Evolutionary conservation across 2,113 vertebrate species (phyloP), one percentile per base, ranked within the genome.

Genomic region (Heliornis fulica): DNA sequence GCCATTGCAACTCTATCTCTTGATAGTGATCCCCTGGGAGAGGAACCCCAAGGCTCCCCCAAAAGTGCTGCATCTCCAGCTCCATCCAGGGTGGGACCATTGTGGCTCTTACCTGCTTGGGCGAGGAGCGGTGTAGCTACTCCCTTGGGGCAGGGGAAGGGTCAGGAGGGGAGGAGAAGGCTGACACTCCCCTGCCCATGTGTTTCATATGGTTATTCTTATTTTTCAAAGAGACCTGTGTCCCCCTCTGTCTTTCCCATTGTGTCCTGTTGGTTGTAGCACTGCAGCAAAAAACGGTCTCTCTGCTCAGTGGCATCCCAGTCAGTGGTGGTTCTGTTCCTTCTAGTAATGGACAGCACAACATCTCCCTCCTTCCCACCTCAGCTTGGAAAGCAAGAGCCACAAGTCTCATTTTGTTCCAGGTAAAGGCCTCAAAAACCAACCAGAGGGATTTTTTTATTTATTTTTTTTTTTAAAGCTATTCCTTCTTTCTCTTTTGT

Each of bases 161-260:
- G 87, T 95, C 76, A 63, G 75, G 89, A 94, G 72, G 65, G 91
- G 91, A 87, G 12, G 32, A 79, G 68, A 59, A 89, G 69, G 56
- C 78, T 13, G 0, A 57, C 0, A 1, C 41, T 97, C 75, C 87
- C 70, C 75, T 54, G 66, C 78, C 89, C 56, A 8, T 29, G 54
- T 91, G 93, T 96, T 96, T 83, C 95, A 59, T 95, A 93, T 7
- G 81, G 66, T 97, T 95, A 93, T 94, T 94, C 85, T 95, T 94
- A 84, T 95, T 95, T 97, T 96, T 76, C 82, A 43, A 74, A 92
- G 70, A 92, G 88, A 89, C 60, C 63, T 40, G 80, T 89, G 85
- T 95, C 46, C 60, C 89, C 50, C 82, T 91, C 65, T 0, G 64
- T 95, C 91, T 93, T 88, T 95, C 76, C 87, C 40, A 13, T 93